A percentile compares a stretch with the other conserved stretches of the same genome.
phyloP scores from a whole-genome alignment of 2,797 vertebrate species.

The Capromys pilorides region DNA sequence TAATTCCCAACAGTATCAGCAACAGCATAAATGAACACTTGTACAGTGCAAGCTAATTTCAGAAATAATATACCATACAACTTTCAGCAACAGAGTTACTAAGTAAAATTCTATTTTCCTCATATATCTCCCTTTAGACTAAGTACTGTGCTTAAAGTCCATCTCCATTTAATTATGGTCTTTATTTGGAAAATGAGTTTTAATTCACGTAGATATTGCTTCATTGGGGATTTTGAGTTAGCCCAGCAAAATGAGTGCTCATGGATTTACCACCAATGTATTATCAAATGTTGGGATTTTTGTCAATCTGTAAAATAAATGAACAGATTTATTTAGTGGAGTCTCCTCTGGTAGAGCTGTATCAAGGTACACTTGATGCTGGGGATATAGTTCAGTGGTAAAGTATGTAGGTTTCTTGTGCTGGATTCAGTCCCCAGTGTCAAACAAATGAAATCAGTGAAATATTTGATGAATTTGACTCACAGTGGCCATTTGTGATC shows the following conservation, averaged over 20 bases:
- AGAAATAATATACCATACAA: neutral
- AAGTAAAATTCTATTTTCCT: neutral
- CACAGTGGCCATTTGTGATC: neutral
- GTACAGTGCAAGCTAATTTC: neutral
- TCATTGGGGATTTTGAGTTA: neutral
- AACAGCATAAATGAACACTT: neutral
- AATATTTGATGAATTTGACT: neutral
- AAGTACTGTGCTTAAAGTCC: neutral
- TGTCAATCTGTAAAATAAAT: neutral
- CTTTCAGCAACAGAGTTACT: neutral
- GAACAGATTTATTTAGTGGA: neutral
- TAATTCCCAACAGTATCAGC: neutral
- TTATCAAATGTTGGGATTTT: neutral
- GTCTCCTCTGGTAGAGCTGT: neutral
- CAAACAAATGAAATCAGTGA: neutral
- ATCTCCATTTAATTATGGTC: neutral
- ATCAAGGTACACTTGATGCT: neutral
- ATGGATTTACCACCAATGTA: neutral
- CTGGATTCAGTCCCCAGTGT: neutral
- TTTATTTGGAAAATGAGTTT: constrained; percentile 18
- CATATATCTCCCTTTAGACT: neutral
- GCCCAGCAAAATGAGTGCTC: neutral
- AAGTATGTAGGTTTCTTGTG: neutral
- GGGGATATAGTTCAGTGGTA: neutral
- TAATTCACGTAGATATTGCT: neutral